Evolutionary conservation across 2,888 invertebrate genomes (phyloP).

Genomic region (Meteorus colon): DNA sequence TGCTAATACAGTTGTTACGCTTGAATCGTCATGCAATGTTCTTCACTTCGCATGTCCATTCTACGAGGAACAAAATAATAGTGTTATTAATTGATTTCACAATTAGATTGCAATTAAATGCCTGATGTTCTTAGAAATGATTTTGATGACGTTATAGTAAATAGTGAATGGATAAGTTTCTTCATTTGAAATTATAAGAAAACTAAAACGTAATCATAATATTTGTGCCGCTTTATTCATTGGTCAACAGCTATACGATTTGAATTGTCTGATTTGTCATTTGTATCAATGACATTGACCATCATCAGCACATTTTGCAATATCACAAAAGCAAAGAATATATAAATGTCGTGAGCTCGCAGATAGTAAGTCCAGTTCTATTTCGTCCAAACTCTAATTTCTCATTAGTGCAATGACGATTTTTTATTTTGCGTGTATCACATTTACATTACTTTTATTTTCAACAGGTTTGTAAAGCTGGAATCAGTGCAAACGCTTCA

Average conservation of each 20-base stretch:
- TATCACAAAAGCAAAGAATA: not conserved
- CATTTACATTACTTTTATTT: not conserved
- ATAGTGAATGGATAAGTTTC: not conserved
- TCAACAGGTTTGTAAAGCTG: not conserved
- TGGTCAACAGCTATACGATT: not conserved
- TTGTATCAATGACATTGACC: slow-evolving; percentile 14
- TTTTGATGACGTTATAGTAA: slow-evolving; percentile 6
- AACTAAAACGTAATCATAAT: slow-evolving; percentile 3
- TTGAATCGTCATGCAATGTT: not conserved
- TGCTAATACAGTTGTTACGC: not conserved
- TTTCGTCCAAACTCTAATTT: not conserved
- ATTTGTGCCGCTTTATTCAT: not conserved
- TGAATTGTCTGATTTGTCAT: not conserved
- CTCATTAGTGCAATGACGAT: not conserved
- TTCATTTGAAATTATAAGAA: not conserved
- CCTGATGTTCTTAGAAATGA: not conserved
- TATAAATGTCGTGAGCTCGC: not conserved
- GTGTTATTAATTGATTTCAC: not conserved
- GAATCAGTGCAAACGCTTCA: not conserved
- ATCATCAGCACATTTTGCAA: slow-evolving; percentile 15
- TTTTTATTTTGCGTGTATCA: not conserved
- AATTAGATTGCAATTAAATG: not conserved
- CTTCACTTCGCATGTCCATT: not conserved
- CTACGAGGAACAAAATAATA: not conserved
- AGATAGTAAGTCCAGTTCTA: not conserved